Evolutionary conservation across 1,140 invertebrate genomes (phyloP), one percentile per base, ranked within the genome.

Genomic region (Drosophila suzukii): DNA sequence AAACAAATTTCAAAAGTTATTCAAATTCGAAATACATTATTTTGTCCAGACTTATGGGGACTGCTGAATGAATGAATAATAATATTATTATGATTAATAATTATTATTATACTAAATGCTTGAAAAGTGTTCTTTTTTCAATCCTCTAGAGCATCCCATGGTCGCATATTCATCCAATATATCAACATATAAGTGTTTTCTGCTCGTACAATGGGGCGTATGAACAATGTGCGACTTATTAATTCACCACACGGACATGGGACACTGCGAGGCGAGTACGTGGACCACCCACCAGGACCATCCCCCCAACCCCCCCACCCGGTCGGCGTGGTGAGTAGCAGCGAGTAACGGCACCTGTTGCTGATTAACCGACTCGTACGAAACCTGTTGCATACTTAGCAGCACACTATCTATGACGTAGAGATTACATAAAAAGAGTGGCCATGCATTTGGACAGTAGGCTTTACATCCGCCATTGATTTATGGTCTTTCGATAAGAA

Each of bases 371-470:
- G 43, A 27, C 34, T 38, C 36, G 17, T 24, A 50, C 59, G 50
- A 75, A 73, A 82, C 82, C 86, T 86, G 83, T 83, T 86, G 83
- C 83, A 83, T 86, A 89, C 75, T 67, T 53, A 59, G 24, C 15
- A 50, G 60, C 66, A 34, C 74, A 20, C 38, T 17, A 57, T 47
- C 15, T 47, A 54, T 85, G 81, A 84, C 81, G 68, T 78, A 50
- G 51, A 30, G 6, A 41, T 71, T 63, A 71, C 59, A 41, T 11
- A 20, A 15, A 15, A 24, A n/a, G 27, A 49, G 13, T 27, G 13
- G 27, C 49, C 57, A 43, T 71, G 67, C 67, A 71, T 30, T 56
- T 24, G 34, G 51, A 41, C 51, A 70, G 65, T 58, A 41, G 44
- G 46, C 59, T 49, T 36, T 47, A 12, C 50, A 34, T 20, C 8